Evolutionary conservation across 2,797 vertebrate genomes (phyloP).

Genomic region (Loriculus beryllinus): DNA sequence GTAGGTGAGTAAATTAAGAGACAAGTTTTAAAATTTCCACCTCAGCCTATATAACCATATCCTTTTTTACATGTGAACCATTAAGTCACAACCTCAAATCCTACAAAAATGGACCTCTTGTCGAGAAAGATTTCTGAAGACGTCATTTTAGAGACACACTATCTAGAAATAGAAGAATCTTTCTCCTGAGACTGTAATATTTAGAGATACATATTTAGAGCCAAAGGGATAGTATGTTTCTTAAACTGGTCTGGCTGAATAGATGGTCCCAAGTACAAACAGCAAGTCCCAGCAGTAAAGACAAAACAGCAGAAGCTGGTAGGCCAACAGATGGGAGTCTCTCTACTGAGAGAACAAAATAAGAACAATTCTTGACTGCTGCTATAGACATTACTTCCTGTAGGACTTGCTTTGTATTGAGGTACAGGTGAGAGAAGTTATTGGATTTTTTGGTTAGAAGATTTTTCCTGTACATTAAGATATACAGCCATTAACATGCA

Average conservation of each 20-base stretch:
- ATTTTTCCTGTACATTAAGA: constrained; percentile 13
- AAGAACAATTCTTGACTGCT: background rate
- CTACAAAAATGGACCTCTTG: background rate
- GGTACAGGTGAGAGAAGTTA: background rate
- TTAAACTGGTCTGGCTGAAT: background rate
- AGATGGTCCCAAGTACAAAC: background rate
- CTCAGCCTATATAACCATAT: background rate
- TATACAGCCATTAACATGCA: constrained; percentile 43
- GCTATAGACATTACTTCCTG: background rate
- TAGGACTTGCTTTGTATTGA: background rate
- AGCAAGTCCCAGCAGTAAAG: background rate
- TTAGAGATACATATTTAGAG: background rate
- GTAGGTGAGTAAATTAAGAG: background rate
- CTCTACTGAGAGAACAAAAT: background rate
- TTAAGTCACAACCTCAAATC: background rate
- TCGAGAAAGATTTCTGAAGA: background rate
- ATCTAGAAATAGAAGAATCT: background rate
- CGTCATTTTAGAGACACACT: background rate
- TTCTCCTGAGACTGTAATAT: background rate
- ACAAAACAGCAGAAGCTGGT: background rate
- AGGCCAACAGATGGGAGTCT: background rate
- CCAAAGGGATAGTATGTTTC: background rate
- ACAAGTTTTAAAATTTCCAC: background rate
- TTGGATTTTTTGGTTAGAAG: background rate
- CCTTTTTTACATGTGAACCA: background rate